Conservation (phyloP, 2,113 vertebrate species). For the Perca fluviatilis region DNA sequence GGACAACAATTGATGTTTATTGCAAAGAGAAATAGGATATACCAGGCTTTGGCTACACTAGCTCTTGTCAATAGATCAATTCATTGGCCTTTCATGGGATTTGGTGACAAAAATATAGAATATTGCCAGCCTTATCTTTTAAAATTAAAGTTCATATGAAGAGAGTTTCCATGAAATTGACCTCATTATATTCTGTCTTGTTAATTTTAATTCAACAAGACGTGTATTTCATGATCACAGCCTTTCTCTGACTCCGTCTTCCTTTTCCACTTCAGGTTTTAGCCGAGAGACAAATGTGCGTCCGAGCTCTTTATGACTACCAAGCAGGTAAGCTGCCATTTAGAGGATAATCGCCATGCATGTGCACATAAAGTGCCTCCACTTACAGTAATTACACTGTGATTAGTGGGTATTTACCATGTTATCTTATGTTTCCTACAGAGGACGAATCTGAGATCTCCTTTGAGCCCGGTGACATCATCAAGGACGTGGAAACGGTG, state of each 20-base stretch:
- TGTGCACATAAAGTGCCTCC: constrained; percentile 65
- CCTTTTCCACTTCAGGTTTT: constrained; percentile 64
- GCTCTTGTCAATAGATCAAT: not conserved
- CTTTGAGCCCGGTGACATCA: constrained; percentile 86
- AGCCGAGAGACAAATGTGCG: constrained; percentile 78
- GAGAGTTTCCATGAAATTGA: constrained; percentile 15
- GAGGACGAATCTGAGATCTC: constrained; percentile 87
- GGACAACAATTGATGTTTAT: not conserved
- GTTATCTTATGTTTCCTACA: constrained; percentile 74
- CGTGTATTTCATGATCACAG: constrained; percentile 36
- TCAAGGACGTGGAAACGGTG: constrained; percentile 83
- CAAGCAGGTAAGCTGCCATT: constrained; percentile 84
- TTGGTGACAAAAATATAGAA: not conserved
- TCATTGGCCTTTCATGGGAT: not conserved
- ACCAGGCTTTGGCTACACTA: not conserved
- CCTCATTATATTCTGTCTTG: not conserved
- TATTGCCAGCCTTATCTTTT: not conserved
- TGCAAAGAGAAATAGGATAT: not conserved
- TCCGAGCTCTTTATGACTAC: constrained; percentile 87
- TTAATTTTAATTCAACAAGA: constrained; percentile 1
- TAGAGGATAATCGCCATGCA: constrained; percentile 56
- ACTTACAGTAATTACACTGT: constrained; percentile 67
- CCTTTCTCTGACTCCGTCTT: constrained; percentile 40
- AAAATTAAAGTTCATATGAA: not conserved
- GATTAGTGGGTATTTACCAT: constrained; percentile 67